Conservation (phyloP, 2,797 vertebrate species). For the Pagetopsis macropterus region DNA sequence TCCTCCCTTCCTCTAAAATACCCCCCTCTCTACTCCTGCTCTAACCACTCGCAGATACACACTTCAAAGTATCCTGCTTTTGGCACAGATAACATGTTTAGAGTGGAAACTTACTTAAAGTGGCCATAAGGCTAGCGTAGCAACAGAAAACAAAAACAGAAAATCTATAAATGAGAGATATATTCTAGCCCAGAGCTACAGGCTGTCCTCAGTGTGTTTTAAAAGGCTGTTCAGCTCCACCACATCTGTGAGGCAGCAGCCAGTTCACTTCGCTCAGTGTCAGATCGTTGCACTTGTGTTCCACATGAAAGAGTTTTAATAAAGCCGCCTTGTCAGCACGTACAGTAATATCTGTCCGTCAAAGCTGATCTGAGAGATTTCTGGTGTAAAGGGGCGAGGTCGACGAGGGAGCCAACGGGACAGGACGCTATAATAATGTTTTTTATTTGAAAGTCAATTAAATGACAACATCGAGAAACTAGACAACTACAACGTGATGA, state of each 20-base stretch:
- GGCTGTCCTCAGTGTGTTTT: constrained; percentile 26
- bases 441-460: neutral
- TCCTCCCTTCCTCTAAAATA: constrained; percentile 54
- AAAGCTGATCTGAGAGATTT: constrained; percentile 33
- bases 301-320: constrained; percentile 71
- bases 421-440: too few species aligned
- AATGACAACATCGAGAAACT: neutral
- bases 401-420: neutral
- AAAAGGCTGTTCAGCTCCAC: constrained; percentile 23
- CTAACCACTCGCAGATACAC: constrained; percentile 60
- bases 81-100: constrained; percentile 60
- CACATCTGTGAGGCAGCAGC: constrained; percentile 70
- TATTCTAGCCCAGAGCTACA: constrained; percentile 37
- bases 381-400: neutral
- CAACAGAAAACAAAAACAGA: constrained; percentile 19
- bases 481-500: neutral
- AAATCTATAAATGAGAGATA: constrained; percentile 46
- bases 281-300: constrained; percentile 55
- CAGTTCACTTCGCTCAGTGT: constrained; percentile 37
- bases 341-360: constrained; percentile 65
- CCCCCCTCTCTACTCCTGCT: constrained; percentile 51
- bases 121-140: constrained; percentile 32
- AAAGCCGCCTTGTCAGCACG: constrained; percentile 68
- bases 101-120: constrained; percentile 67
- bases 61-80: constrained; percentile 68